A percentile compares a stretch with the other conserved stretches of the same genome.
phyloP scores from a whole-genome alignment of 2,888 invertebrate species.

The Drosophila longiperda region DNA sequence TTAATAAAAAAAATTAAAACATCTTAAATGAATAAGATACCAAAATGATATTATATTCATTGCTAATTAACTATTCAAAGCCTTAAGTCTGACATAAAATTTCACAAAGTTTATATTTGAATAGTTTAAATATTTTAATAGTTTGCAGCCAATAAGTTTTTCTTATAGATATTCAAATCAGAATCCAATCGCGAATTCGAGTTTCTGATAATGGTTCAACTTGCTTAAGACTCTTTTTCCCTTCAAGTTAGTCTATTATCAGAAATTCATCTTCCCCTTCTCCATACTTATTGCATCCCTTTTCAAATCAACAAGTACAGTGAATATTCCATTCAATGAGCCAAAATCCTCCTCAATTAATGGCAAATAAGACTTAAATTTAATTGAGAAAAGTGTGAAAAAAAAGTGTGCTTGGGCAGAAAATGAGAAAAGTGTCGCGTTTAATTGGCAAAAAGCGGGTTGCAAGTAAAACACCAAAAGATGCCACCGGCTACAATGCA shows the following conservation, averaged over 20 bases:
- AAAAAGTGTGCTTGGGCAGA: slow-evolving; percentile 33
- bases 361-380: slow-evolving; percentile 37
- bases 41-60: too few relatives aligned
- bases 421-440: slow-evolving; percentile 80
- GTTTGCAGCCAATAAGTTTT: too few relatives aligned
- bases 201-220: not conserved
- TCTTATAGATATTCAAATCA: too few relatives aligned
- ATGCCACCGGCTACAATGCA: slow-evolving; percentile 65
- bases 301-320: not conserved
- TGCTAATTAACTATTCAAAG: too few relatives aligned
- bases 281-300: not conserved
- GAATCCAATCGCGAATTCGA: not conserved
- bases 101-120: too few relatives aligned
- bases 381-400: slow-evolving; percentile 47
- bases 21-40: too few relatives aligned
- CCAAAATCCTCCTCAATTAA: slow-evolving; percentile 52
- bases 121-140: too few relatives aligned
- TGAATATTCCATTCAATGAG: not conserved
- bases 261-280: not conserved
- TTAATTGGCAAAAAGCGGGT: slow-evolving; percentile 71
- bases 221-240: not conserved
- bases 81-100: too few relatives aligned
- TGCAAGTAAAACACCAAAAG: slow-evolving; percentile 58
- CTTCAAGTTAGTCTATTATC: not conserved
- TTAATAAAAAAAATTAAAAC: too few relatives aligned